These are phyloP conservation scores for Anolis apletophallus DNA, from an alignment of 2,797 vertebrate species.

Conservation along the genomic window DNA sequence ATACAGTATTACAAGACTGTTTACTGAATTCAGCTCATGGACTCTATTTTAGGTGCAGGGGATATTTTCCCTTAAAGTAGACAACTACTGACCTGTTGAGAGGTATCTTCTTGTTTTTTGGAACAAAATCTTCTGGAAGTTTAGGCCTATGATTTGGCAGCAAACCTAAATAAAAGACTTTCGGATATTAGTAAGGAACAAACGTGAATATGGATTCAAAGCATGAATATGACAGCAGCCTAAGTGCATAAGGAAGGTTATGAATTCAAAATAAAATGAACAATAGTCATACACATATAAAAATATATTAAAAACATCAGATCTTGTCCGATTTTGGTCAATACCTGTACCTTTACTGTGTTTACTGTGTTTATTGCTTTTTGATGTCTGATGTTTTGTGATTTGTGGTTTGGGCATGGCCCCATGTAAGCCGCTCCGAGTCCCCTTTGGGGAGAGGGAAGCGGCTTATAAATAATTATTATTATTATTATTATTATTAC, in stretches of 20 bases:
- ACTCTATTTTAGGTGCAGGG: constrained; percentile 12
- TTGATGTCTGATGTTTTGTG: too few relatives aligned
- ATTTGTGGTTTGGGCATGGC: too few relatives aligned
- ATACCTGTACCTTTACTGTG: too few relatives aligned
- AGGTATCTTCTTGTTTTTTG: constrained; percentile 78
- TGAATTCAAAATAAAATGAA: neutral
- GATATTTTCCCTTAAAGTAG: constrained; percentile 42
- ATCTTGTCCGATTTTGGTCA: too few relatives aligned
- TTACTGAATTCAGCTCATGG: constrained; percentile 11
- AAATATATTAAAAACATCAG: too few relatives aligned
- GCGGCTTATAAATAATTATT: too few relatives aligned
- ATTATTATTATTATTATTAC: too few relatives aligned
- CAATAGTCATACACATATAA: too few relatives aligned
- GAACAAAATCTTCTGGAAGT: constrained; percentile 86
- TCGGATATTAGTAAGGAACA: neutral
- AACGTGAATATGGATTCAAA: neutral
- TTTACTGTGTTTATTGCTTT: too few relatives aligned
- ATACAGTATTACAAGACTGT: neutral
- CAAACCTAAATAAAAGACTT: constrained; percentile 81
- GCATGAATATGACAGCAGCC: neutral
- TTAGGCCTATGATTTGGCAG: constrained; percentile 91
- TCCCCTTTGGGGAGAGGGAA: too few relatives aligned
- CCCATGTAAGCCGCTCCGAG: too few relatives aligned
- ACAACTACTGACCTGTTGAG: constrained; percentile 88
- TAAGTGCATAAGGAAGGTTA: neutral